Base-by-base conservation (phyloP, 1,140 invertebrate species). In the Parapsyche elsis region DNA sequence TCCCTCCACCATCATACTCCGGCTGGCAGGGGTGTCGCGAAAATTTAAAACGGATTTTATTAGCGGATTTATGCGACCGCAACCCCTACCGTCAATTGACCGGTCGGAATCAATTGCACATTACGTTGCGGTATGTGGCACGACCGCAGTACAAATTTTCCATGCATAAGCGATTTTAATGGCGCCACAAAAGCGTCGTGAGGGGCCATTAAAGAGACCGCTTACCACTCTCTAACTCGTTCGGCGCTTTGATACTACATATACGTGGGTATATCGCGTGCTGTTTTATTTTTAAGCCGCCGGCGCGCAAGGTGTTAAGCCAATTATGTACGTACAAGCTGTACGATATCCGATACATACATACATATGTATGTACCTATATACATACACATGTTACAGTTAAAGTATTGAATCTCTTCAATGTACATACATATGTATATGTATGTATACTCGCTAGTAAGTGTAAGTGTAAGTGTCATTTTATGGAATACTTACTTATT, bases 91-190 rank as follows among this genome's bases (percentile, higher is more conserved):
- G 2, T 4, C 21, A 23, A 67, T 67, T 23, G 21, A 61, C 9
- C 21, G 59, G 67, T 24, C 26, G 73, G 53, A 75, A 75, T 75
- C 73, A 75, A 77, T 77, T 77, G 53, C 76, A 23, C 76, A 70
- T 77, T 77, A 77, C 26, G 74, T n/a, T 16, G 46, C 44, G 74
- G 10, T 10, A 19, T 12, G 61, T 9, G 57, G 24, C 76, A 61
- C 61, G 30, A 80, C 71, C 71, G 53, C 78, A 46, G 46, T 70
- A 73, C 71, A 59, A 80, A 80, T 80, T 80, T 74, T 80, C 71
- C 71, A 61, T 73, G 71, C 71, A 59, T 44, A 74, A 80, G 53
- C 73, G 78, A 80, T 80, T 80, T 80, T 80, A 80, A 80, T 76
- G 76, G 45, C 19, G 10, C 79, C 79, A 80, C 79, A 80, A 80